Evolutionary conservation across 1,140 invertebrate genomes (phyloP), one percentile per base, ranked within the genome.

Genomic region (Zophobas morio): DNA sequence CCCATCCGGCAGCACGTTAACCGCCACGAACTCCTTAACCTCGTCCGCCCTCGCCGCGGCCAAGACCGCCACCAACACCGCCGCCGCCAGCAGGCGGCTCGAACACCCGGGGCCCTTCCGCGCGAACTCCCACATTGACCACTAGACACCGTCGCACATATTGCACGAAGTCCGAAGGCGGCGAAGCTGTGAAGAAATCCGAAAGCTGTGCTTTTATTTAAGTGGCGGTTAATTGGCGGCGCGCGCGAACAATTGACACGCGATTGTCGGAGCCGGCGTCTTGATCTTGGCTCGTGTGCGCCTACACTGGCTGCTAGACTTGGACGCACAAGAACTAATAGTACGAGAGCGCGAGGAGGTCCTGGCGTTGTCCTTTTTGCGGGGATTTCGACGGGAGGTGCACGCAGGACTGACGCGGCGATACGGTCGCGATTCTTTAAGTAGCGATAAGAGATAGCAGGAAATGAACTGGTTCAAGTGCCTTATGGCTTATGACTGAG

Each of bases 1-100:
- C 32, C 91, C 91, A 81, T 93, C 92, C 36, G 87, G 79, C 3
- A 93, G 84, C 40, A 84, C 84, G 74, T 92, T 91, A 1, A 86
- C 88, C 79, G 89, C 88, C 63, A 92, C 86, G 84, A 34, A 88
- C 84, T 72, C 87, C 86, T 51, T 72, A 63, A 53, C 72, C 72
- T 70, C 57, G 20, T 51, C 34, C 33, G 2, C 32, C 20, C 20
- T 33, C 54, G 54, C 54, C 2, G n/a, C 5, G 66, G 37, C 66
- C 33, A 66, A 63, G 20, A 20, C 20, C 32, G 6, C 4, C 54
- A n/a, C 54, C 70, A 78, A 34, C 51, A 66, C 6, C 20, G 76
- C 42, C 35, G 78, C 81, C 81, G 81, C 79, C 79, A 82, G 78
- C 72, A 81, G 79, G 79, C 78, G 79, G 81, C 77, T 49, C 37